Base-by-base conservation (phyloP, 1,140 invertebrate species). In the Caenorhabditis brenneri region DNA sequence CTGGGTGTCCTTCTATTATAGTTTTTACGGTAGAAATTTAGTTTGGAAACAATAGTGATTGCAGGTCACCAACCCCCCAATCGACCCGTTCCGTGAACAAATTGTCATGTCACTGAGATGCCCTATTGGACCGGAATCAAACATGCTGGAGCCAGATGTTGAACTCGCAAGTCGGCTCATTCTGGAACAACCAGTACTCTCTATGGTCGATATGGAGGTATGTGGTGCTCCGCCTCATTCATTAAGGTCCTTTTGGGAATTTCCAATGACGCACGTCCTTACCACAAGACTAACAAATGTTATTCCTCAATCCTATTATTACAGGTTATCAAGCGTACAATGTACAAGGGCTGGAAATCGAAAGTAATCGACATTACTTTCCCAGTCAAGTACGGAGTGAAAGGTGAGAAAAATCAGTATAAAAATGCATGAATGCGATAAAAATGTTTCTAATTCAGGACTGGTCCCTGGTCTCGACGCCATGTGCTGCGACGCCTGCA, bases 21-120 rank as follows among this genome's bases (percentile, higher is more conserved):
- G n/a, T n/a, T n/a, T n/a, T n/a, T n/a, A n/a, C n/a, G n/a, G n/a
- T n/a, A n/a, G n/a, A n/a, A n/a, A n/a, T n/a, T n/a, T n/a, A n/a
- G n/a, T n/a, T n/a, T n/a, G n/a, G n/a, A n/a, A n/a, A n/a, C n/a
- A n/a, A n/a, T n/a, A n/a, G 33, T 78, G 60, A 79, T 84, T 88
- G 33, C 79, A 93, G 93, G 97, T 99, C 58, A 99, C 97, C 85
- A 99, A 99, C 93, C 97, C 97, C 19, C 97, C 97, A 5, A 99
- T 99, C 87, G 97, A 99, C 93, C 97, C 97, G 49, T 98, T 99
- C 93, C 94, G 97, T 88, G 97, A 99, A 92, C 96, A 96, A 91
- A 95, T 99, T 85, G 97, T 99, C 74, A 99, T 99, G 97, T 98
- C 97, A 0, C 92, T 99, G 89, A 91, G 91, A 16, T 93, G 93